Evolutionary conservation across 2,888 invertebrate genomes (phyloP).

Genomic region (Nesidiocoris tenuis): DNA sequence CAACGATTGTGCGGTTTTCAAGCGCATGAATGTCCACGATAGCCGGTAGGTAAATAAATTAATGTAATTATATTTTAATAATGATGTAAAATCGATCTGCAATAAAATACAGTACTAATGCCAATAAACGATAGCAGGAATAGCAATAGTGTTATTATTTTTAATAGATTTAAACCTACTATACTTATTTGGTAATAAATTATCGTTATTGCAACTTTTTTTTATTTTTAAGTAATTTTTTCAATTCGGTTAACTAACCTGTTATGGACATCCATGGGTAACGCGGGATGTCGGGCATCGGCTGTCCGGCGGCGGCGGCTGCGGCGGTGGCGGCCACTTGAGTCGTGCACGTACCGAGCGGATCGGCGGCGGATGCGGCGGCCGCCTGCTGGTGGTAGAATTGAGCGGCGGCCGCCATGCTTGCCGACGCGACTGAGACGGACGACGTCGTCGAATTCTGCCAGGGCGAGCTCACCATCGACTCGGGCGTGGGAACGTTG

Average conservation of each 20-base stretch:
- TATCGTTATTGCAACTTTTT: no score
- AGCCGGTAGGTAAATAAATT: no score
- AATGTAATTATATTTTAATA: no score
- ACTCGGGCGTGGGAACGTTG: slow-evolving; percentile 64
- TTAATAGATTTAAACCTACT: no score
- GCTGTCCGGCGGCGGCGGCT: slow-evolving; percentile 72
- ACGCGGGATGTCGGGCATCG: slow-evolving; percentile 86
- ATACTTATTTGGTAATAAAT: no score
- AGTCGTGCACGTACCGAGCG: slow-evolving; percentile 77
- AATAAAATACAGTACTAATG: no score
- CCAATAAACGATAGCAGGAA: no score
- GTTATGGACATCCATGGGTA: slow-evolving; percentile 97
- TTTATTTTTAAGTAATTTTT: no score
- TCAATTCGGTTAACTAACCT: slow-evolving; percentile 73
- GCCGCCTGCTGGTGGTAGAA: slow-evolving; percentile 85
- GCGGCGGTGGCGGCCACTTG: slow-evolving; percentile 64
- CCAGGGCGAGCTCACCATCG: slow-evolving; percentile 79
- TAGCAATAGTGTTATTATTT: no score
- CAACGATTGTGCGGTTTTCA: no score
- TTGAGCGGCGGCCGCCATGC: slow-evolving; percentile 67
- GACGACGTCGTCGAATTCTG: slow-evolving; percentile 66
- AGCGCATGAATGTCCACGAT: no score
- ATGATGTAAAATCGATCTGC: no score
- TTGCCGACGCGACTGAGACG: slow-evolving; percentile 70
- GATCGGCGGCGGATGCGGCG: slow-evolving; percentile 73